Conservation (phyloP, 2,113 vertebrate species). For the Nettapus auritus region DNA sequence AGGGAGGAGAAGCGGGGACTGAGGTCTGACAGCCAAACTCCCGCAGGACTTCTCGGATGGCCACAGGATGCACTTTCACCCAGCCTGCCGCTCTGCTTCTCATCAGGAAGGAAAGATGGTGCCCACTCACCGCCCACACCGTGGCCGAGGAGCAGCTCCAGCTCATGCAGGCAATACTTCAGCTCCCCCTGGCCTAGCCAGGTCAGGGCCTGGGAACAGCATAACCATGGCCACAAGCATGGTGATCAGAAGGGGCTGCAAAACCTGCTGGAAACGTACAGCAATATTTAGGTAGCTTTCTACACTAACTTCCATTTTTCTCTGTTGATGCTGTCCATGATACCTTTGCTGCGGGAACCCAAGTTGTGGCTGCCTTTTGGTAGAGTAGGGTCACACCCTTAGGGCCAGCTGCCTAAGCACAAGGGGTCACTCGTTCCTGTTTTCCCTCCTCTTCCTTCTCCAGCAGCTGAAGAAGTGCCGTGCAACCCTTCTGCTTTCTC, state of each 20-base stretch:
- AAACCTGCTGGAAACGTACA: neutral
- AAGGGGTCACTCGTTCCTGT: neutral
- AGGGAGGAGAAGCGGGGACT: fast-evolving
- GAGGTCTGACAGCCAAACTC: neutral
- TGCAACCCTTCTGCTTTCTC: neutral
- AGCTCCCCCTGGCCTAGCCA: neutral
- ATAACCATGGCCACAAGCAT: fast-evolving
- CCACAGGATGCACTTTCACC: fast-evolving
- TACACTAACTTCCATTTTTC: neutral
- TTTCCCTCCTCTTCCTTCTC: neutral
- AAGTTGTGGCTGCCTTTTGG: neutral
- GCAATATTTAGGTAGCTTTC: neutral
- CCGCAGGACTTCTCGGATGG: neutral
- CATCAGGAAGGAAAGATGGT: neutral
- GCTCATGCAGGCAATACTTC: neutral
- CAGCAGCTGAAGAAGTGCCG: neutral
- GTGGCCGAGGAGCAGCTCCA: neutral
- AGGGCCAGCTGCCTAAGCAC: neutral
- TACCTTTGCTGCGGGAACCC: neutral
- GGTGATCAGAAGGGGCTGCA: neutral
- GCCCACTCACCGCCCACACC: fast-evolving
- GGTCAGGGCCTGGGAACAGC: neutral
- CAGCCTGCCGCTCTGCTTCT: neutral
- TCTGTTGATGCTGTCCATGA: neutral
- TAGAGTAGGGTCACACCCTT: neutral